Evolutionary conservation across 2,113 vertebrate species (phyloP).

Genomic region (Dryoscopus gambensis): DNA sequence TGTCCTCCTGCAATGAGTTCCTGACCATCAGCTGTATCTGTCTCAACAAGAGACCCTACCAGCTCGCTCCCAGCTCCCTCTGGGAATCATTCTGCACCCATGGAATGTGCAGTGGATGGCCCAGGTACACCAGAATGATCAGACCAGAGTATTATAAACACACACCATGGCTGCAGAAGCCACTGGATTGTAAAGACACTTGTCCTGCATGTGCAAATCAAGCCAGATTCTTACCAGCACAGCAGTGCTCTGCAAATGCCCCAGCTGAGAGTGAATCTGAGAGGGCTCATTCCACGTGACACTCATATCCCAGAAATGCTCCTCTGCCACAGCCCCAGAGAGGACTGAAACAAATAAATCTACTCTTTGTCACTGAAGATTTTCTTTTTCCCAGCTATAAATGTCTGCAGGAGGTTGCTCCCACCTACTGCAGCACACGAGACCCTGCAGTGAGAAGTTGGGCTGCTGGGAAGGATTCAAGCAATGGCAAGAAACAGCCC

Average conservation of each 20-base stretch:
- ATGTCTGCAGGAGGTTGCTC: neutral
- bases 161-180: fast-evolving
- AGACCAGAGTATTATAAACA: fast-evolving
- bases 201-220: fast-evolving
- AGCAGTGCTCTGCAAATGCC: neutral
- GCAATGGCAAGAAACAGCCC: neutral
- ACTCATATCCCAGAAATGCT: neutral
- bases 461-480: neutral
- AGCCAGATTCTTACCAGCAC: neutral
- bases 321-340: neutral
- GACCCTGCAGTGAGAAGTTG: neutral
- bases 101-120: fast-evolving
- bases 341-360: neutral
- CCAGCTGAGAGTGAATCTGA: fast-evolving
- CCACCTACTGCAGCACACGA: fast-evolving
- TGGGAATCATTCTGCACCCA: neutral
- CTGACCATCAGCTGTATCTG: neutral
- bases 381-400: neutral
- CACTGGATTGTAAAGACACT: neutral
- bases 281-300: fast-evolving
- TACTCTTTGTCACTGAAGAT: neutral
- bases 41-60: neutral
- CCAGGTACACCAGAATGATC: fast-evolving
- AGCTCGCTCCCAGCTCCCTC: neutral
- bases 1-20: neutral